Evolutionary conservation across 2,113 vertebrate species (phyloP).

Genomic region (Micromys minutus): DNA sequence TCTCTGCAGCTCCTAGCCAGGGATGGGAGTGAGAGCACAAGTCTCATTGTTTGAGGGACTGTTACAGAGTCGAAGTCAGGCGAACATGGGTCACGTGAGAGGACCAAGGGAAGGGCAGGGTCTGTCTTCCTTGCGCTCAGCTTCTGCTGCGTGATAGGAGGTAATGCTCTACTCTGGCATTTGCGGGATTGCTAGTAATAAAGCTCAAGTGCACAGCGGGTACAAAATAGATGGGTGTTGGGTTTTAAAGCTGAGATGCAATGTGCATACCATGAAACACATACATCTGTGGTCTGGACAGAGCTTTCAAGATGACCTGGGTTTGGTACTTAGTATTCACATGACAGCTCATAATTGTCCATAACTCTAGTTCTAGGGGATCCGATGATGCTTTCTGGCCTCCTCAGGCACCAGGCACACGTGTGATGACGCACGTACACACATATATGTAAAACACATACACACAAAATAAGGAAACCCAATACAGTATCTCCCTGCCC

Average conservation of each 20-base stretch:
- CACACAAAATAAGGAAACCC: neutral
- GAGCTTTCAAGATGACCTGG: neutral
- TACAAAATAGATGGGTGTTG: neutral
- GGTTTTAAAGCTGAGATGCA: neutral
- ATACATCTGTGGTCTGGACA: neutral
- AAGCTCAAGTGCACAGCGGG: neutral
- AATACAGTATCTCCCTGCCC: neutral
- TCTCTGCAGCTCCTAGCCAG: neutral
- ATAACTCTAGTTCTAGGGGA: neutral
- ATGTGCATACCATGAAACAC: neutral
- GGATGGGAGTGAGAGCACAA: neutral
- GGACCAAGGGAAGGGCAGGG: no score
- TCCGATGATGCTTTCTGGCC: neutral
- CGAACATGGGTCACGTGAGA: neutral
- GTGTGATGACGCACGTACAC: neutral
- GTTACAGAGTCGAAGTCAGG: neutral
- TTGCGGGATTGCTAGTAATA: neutral
- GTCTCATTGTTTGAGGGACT: neutral
- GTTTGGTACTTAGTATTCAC: neutral
- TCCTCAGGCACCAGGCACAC: neutral
- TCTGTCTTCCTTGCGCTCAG: neutral
- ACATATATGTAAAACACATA: neutral
- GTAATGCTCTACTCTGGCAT: neutral
- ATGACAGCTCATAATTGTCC: no score
- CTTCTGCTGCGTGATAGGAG: neutral